phyloP scores from a whole-genome alignment of 2,113 vertebrate genomes.

The Ciconia boyciana region DNA sequence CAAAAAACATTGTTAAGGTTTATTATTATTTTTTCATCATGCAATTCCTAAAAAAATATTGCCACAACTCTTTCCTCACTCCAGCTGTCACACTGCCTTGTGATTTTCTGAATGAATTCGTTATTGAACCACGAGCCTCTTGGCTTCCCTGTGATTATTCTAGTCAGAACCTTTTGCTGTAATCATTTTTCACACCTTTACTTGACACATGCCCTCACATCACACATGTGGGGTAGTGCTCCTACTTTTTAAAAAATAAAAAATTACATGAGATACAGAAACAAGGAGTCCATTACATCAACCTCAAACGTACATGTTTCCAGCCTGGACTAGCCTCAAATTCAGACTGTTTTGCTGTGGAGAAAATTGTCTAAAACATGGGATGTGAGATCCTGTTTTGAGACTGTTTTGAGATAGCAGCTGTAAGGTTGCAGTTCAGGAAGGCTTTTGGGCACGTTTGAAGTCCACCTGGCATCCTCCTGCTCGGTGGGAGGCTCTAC shows the following conservation, averaged over 20 bases:
- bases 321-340: not conserved
- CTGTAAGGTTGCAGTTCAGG: not conserved
- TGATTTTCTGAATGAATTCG: slow-evolving; percentile 11
- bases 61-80: not conserved
- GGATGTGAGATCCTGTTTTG: not conserved
- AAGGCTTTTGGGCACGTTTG: not conserved
- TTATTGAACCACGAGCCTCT: not conserved
- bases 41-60: not conserved
- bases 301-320: not conserved
- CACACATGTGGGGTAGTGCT: not conserved
- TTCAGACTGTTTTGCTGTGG: not conserved
- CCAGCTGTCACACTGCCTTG: not conserved
- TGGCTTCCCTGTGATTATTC: not conserved
- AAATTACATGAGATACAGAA: not conserved
- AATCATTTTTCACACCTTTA: not conserved
- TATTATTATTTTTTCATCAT: slow-evolving; percentile 36
- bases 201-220: not conserved
- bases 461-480: not conserved
- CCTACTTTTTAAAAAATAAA: not conserved
- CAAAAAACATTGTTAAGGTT: not conserved
- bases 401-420: not conserved
- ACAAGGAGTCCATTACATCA: not conserved
- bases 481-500: not conserved
- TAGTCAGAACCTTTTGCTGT: not conserved
- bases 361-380: not conserved